Base-by-base conservation (phyloP, 2,888 invertebrate species). In the Ferdinandea cuprea region DNA sequence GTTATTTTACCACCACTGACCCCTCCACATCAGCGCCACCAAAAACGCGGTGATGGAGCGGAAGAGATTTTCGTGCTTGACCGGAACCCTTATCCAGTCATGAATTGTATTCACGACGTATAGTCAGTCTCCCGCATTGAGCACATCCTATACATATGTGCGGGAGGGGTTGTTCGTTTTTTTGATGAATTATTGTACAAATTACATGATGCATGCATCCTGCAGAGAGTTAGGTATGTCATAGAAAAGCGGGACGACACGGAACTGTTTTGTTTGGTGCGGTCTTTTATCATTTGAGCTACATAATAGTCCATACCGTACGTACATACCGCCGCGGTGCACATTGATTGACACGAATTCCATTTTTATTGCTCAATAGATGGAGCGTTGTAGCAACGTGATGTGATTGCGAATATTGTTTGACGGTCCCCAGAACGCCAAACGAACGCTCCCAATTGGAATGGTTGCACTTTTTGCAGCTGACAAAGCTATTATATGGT, bases 361-460 rank as follows among this genome's bases (percentile, higher is more conserved):
- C 72, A 78, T 78, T 83, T 71, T 81, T 71, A 81, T 81, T 81
- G 59, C 81, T 63, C 61, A 77, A 78, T 83, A 83, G 83, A 83
- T 77, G 72, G 65, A 65, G 58, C 65, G 59, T 44, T 35, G 21
- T 9, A 56, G 15, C 50, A 54, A 83, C 78, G 83, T 83, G 83
- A 83, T 78, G 68, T 63, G 83, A 68, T 63, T 83, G 28, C 59
- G 61, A 73, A 83, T 76, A 69, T 65, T 13, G 44, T 74, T 65
- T 13, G 44, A 54, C 50, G 63, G 78, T 73, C 72, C 48, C 48
- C 44, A 56, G 66, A 56, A 54, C 58, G 81, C 40, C 56, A 58
- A 74, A 74, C 56, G 48, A 81, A 74, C 80, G 81, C 72, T 71
- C 66, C 54, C 77, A 77, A 72, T 72, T 54, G 54, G 15, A 61